Evolutionary conservation across 2,888 invertebrate genomes (phyloP).

Genomic region (Nemapogon koenigi): DNA sequence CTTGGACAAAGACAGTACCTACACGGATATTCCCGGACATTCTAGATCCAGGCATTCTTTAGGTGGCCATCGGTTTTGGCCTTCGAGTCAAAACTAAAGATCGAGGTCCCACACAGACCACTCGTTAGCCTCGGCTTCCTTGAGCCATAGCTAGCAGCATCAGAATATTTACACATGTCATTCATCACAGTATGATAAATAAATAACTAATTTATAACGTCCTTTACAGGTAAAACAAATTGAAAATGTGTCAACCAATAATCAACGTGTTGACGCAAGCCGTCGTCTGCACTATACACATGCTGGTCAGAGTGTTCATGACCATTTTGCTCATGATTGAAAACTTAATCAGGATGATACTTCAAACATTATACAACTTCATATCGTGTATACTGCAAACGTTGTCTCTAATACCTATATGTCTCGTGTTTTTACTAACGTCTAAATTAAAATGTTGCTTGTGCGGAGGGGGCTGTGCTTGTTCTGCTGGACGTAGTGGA

Average conservation of each 20-base stretch:
- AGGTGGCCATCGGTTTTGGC: no score
- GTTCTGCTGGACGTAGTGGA: conserved; percentile 36
- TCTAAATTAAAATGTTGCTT: conserved; percentile 39
- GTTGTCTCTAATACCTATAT: conserved; percentile 43
- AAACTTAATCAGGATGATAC: conserved; percentile 40
- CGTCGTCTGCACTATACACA: conserved; percentile 41
- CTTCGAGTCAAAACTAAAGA: no score
- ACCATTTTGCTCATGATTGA: conserved; percentile 46
- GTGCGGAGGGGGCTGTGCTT: conserved; percentile 43
- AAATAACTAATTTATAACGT: no score
- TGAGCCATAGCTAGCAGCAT: no score
- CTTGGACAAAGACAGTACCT: no score
- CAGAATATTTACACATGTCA: no score
- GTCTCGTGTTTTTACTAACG: conserved; percentile 38
- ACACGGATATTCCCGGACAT: no score
- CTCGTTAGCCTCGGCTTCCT: no score
- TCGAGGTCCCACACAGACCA: no score
- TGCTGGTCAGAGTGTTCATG: conserved; percentile 46
- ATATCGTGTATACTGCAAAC: conserved; percentile 43
- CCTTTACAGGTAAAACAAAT: no score
- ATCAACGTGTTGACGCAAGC: conserved; percentile 31
- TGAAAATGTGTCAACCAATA: conserved; percentile 37
- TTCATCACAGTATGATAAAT: no score
- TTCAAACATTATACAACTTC: conserved; percentile 46
- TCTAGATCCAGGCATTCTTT: no score